Percentiles rank a stretch among this genome's conserved stretches.
Conservation (phyloP, 2,113 vertebrate species). For the Elephas maximus region DNA sequence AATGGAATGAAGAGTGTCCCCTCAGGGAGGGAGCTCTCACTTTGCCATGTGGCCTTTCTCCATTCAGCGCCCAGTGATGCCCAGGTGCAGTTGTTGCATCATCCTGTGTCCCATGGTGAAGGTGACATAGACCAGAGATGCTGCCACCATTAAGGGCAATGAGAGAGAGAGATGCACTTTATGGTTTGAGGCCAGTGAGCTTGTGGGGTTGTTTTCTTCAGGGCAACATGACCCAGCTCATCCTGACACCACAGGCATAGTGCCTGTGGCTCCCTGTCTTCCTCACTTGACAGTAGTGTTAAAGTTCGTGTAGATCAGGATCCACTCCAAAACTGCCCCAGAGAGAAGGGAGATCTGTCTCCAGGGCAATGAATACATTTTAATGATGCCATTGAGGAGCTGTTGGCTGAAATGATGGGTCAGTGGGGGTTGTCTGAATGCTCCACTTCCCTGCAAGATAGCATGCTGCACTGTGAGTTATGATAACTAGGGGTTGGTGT, state of each 20-base stretch:
- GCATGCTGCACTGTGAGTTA: background rate
- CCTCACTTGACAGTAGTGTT: too few relatives aligned
- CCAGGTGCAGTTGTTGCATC: background rate
- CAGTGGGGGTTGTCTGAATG: background rate
- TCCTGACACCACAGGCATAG: background rate
- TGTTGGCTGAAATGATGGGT: background rate
- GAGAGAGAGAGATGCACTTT: background rate
- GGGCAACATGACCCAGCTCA: background rate
- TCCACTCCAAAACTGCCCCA: background rate
- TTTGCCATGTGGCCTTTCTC: background rate
- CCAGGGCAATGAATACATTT: background rate
- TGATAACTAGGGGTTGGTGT: too few relatives aligned
- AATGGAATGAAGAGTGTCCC: background rate
- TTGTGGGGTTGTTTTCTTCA: background rate
- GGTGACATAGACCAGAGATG: background rate
- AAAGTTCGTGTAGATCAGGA: too few relatives aligned
- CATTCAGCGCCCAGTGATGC: background rate
- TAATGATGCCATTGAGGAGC: background rate
- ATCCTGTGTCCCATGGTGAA: background rate
- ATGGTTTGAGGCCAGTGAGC: too few relatives aligned
- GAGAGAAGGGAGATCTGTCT: background rate
- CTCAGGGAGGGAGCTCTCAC: background rate
- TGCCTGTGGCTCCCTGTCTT: too few relatives aligned
- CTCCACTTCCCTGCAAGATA: background rate
- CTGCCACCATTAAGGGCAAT: background rate